Conservation (phyloP, 2,888 invertebrate genomes). For the Periphyllus acericola region DNA sequence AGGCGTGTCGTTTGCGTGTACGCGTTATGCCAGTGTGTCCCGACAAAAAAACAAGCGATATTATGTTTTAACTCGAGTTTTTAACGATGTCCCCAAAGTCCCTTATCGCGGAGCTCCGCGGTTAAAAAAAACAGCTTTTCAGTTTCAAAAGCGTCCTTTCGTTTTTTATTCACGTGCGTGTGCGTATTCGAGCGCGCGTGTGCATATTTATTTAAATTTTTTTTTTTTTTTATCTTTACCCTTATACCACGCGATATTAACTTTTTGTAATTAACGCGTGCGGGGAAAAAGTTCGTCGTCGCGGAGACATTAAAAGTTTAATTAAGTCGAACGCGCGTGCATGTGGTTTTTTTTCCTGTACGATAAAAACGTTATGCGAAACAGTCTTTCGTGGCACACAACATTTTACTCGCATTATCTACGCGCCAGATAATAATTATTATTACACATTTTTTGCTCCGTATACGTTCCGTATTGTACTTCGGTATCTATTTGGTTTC, state of each 20-base stretch:
- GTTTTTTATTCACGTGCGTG: not conserved
- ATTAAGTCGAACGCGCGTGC: slow-evolving; percentile 29
- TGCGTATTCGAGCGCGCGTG: not conserved
- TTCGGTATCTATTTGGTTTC: not conserved
- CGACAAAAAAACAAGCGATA: slow-evolving; percentile 28
- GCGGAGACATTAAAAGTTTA: slow-evolving; percentile 58
- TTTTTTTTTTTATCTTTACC: slow-evolving; percentile 38
- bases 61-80: slow-evolving; percentile 44
- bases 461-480: not conserved
- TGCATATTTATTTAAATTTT: not conserved
- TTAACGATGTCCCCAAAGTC: slow-evolving; percentile 54
- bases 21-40: not conserved
- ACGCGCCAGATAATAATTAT: not conserved
- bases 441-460: not conserved
- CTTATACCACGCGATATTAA: slow-evolving; percentile 41
- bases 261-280: slow-evolving; percentile 56
- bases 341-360: not conserved
- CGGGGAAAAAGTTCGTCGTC: slow-evolving; percentile 9
- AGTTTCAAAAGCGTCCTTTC: slow-evolving; percentile 26
- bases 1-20: slow-evolving; percentile 28
- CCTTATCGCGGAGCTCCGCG: slow-evolving; percentile 33
- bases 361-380: slow-evolving; percentile 22
- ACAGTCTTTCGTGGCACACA: not conserved
- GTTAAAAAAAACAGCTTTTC: slow-evolving; percentile 28
- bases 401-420: not conserved